Evolutionary conservation across 2,888 invertebrate species (phyloP).

Genomic region (Laspeyria flexula): DNA sequence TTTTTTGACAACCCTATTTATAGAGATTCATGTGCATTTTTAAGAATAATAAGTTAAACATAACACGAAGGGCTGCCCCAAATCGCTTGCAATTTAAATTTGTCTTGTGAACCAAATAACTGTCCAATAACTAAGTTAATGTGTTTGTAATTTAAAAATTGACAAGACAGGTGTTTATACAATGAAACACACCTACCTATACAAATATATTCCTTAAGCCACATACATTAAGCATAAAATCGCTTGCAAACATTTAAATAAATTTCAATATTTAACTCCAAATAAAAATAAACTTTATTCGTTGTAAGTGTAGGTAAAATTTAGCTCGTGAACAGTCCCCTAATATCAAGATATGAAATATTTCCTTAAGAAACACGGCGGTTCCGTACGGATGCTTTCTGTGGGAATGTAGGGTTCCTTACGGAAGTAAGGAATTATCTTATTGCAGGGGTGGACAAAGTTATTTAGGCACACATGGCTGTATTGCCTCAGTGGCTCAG

Average conservation of each 20-base stretch:
- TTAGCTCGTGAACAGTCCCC: background rate
- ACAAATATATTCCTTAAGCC: fast-evolving
- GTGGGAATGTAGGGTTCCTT: constrained; percentile 62
- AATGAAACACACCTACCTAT: background rate
- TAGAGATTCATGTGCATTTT: background rate
- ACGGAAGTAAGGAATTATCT: constrained; percentile 54
- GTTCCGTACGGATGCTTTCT: constrained; percentile 60
- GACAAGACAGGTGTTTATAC: constrained; percentile 30
- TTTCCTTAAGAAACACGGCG: constrained; percentile 35
- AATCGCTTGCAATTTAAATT: background rate
- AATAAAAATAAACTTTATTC: background rate
- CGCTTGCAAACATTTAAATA: background rate
- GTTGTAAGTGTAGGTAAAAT: background rate
- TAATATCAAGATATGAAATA: constrained; percentile 15
- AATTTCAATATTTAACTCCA: background rate
- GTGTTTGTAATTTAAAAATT: constrained; percentile 32
- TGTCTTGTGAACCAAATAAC: background rate
- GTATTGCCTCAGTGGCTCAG: too few species aligned
- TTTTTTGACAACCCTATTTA: background rate
- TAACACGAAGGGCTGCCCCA: background rate
- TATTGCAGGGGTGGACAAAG: constrained; percentile 26
- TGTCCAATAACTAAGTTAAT: constrained; percentile 11
- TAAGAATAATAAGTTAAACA: background rate
- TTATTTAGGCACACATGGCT: constrained; percentile 15
- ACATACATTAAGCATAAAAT: background rate